Base-by-base conservation (phyloP, 2,797 vertebrate genomes). In the Diceros bicornis region DNA sequence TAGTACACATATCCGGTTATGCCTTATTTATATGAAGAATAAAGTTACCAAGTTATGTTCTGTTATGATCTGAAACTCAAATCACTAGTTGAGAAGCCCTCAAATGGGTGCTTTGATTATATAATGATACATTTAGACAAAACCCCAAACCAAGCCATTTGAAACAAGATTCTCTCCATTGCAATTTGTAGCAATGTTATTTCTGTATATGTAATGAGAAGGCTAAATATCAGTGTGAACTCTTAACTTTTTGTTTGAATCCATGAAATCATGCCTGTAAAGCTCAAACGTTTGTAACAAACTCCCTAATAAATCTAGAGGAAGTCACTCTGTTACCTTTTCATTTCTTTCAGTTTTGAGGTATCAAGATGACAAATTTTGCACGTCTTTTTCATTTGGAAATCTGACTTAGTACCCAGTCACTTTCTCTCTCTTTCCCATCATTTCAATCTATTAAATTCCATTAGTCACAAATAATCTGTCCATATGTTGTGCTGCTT, bases 51-150 rank as follows among this genome's bases (percentile, higher is more conserved):
- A 96, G 68, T 91, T 87, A 83, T 23, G 74, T 72, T 83, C 66
- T 95, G n/a, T 95, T 89, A 55, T 79, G 71, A 94, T 69, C 88
- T 94, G 85, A 97, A 96, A 87, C 32, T 95, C 77, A 96, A 83
- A 74, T 94, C 83, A n/a, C 87, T 94, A 14, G 95, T 96, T 96
- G 89, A 94, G 78, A 96, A 97, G 66, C 77, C 96, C 92, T 97
- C 91, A 93, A 94, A 96, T 96, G 96, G 97, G 95, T 97, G 95
- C 95, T 98, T 97, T 97, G 90, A 82, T 97, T 95, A 88, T 83
- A 44, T 96, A 95, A 97, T 96, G 94, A 97, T 72, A 95, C 82
- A 96, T 92, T 95, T 75, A 79, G 89, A 81, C 91, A 96, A 94
- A 98, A 97, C 90, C 89, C 75, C 95, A 97, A 94, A 97, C 91